Evolutionary conservation across 1,140 invertebrate species (phyloP), one percentile per base, ranked within the genome.

Genomic region (Tribolium castaneum): DNA sequence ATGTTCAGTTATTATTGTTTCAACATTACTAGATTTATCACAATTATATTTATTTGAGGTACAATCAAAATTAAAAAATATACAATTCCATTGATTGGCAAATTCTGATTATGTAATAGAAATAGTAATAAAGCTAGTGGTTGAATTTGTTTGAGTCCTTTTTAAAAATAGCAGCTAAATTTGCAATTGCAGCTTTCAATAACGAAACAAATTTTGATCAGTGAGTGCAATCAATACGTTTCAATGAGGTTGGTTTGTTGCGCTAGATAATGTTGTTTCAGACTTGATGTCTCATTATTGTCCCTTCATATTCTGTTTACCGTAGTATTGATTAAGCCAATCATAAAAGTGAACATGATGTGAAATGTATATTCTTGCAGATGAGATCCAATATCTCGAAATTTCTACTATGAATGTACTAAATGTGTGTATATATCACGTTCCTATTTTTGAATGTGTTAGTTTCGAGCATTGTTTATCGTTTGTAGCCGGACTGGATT

Each of bases 401-500:
- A 66, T 35, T 66, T 66, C 30, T 66, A 66, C 59, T 66, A 66
- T 66, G 59, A 66, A 66, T 66, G 59, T 66, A 34, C 54, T 59
- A 19, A 66, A 66, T 66, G 59, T 66, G 16, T 73, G 71, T 52
- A 72, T 22, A 75, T 39, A 75, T 39, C 30, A 56, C 72, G 52
- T 34, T 73, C 19, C 14, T 75, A 35, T 39, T 30, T 62, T 75
- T 62, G 30, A 62, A 45, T 77, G 49, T 77, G 52, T 74, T 45
- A 39, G 73, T 76, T 80, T 82, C 82, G 82, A 82, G 82, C 82
- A 82, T 82, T 82, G 82, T 82, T 82, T 82, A 82, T 81, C 78
- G 73, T 74, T 78, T 73, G 71, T 73, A 73, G 71, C 49, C 39
- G 52, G 52, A 77, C 76, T 70, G 76, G 39, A 62, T 76, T 49